Evolutionary conservation across 64 coral and sea anemone genomes (phyloP).

Genomic region (Pocillopora damicornis): DNA sequence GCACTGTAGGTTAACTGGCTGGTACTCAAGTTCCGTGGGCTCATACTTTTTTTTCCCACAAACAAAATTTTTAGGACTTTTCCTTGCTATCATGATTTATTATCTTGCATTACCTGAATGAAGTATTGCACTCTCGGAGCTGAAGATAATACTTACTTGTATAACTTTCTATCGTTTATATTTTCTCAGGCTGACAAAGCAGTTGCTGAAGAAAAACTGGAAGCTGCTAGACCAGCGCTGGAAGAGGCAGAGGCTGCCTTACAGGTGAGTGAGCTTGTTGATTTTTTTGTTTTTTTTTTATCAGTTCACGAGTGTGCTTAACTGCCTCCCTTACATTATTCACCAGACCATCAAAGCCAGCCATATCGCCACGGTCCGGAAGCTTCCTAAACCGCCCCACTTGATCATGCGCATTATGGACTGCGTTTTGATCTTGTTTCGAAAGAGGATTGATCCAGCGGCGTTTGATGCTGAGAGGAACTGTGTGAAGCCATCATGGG

Average conservation of each 20-base stretch:
- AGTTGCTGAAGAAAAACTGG: slow-evolving; percentile 81
- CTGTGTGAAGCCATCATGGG: slow-evolving; percentile 81
- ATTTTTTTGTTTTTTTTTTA: neutral
- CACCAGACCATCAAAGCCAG: slow-evolving; percentile 87
- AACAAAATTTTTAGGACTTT: too few relatives aligned
- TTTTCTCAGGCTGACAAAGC: slow-evolving; percentile 84
- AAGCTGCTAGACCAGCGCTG: slow-evolving; percentile 83
- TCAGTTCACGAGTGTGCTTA: neutral
- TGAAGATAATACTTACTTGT: neutral
- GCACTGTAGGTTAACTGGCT: too few relatives aligned
- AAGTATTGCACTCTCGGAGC: too few relatives aligned
- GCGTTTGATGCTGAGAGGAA: slow-evolving; percentile 79
- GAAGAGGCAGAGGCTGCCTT: slow-evolving; percentile 93
- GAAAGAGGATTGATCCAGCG: slow-evolving; percentile 71
- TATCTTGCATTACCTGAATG: too few relatives aligned
- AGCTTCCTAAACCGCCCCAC: slow-evolving; percentile 92
- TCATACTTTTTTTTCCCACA: too few relatives aligned
- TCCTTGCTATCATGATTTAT: too few relatives aligned
- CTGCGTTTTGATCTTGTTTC: slow-evolving; percentile 78
- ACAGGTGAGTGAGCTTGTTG: slow-evolving; percentile 45
- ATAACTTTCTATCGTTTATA: neutral
- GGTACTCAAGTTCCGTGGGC: too few relatives aligned
- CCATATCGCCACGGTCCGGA: slow-evolving; percentile 91
- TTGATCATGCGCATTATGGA: slow-evolving; percentile 99
- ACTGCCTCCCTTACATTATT: neutral